phyloP scores from a whole-genome alignment of 2,113 vertebrate species.

The Cebidichthys violaceus region DNA sequence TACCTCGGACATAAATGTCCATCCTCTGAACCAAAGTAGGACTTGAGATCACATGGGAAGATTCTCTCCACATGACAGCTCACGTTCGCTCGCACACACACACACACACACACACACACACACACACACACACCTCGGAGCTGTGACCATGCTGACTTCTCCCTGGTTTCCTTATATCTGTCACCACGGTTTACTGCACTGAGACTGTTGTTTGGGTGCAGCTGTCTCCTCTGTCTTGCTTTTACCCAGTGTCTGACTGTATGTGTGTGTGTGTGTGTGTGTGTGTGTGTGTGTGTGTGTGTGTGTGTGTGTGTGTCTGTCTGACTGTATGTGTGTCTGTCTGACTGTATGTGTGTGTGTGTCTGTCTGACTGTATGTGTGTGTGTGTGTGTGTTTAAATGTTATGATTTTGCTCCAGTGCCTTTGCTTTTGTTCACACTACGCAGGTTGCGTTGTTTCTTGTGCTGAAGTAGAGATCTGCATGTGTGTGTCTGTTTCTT shows the following conservation, averaged over 20 bases:
- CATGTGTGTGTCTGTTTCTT: not conserved
- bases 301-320: slow-evolving; percentile 17
- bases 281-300: slow-evolving; percentile 25
- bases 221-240: slow-evolving; percentile 67
- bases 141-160: slow-evolving; percentile 36
- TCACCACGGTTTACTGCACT: slow-evolving; percentile 62
- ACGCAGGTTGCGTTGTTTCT: slow-evolving; percentile 2
- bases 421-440: slow-evolving; percentile 8
- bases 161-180: slow-evolving; percentile 62
- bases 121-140: slow-evolving; percentile 28
- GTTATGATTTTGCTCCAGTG: not conserved
- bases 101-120: slow-evolving; percentile 27
- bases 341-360: not conserved
- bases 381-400: not conserved
- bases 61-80: not conserved
- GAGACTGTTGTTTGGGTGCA: slow-evolving; percentile 76
- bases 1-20: not conserved
- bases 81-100: slow-evolving; percentile 2
- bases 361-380: not conserved
- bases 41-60: slow-evolving; percentile 9
- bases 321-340: slow-evolving; percentile 1
- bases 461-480: not conserved
- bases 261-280: slow-evolving; percentile 25
- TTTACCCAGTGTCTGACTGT: slow-evolving; percentile 12
- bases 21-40: slow-evolving; percentile 13